These are phyloP conservation scores for Hucho hucho DNA, from an alignment of 2,113 vertebrate species.

Conservation along the genomic window DNA sequence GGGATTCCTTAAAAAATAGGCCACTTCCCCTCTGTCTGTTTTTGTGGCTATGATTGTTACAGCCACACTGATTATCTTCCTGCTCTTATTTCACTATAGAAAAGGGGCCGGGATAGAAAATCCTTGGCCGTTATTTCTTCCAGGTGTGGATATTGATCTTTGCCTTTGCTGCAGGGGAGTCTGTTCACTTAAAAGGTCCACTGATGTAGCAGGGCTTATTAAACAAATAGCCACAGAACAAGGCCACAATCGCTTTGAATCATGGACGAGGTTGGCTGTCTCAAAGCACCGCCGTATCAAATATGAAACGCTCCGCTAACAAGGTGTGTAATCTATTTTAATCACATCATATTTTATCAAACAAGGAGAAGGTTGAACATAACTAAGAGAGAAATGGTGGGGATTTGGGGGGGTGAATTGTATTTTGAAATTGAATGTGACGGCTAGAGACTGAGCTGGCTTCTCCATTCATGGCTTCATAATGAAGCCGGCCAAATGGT, in stretches of 20 bases:
- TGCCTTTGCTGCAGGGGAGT: conserved; percentile 57
- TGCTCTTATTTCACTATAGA: not conserved
- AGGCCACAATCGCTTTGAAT: conserved; percentile 63
- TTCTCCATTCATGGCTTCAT: conserved; percentile 68
- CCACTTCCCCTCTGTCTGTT: conserved; percentile 51
- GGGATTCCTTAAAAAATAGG: conserved; percentile 38
- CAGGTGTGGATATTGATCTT: conserved; percentile 67
- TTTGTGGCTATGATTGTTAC: conserved; percentile 8
- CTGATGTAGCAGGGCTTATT: conserved; percentile 64
- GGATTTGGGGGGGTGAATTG: conserved; percentile 42
- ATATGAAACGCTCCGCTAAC: conserved; percentile 69
- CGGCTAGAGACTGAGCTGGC: conserved; percentile 52
- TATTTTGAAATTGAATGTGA: conserved; percentile 71
- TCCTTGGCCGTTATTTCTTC: conserved; percentile 17
- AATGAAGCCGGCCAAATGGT: conserved; percentile 69
- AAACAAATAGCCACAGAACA: conserved; percentile 68
- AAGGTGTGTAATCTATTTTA: conserved; percentile 73
- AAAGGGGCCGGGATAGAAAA: conserved; percentile 25
- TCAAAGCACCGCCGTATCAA: conserved; percentile 44
- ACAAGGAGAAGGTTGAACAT: conserved; percentile 61
- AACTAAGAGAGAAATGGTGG: conserved; percentile 54
- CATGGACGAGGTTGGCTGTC: conserved; percentile 49
- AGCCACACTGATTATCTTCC: conserved; percentile 27
- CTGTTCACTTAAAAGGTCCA: conserved; percentile 63
- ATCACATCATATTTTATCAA: conserved; percentile 72